Evolutionary conservation across 2,888 invertebrate species (phyloP).

Genomic region (Phalera bucephala): DNA sequence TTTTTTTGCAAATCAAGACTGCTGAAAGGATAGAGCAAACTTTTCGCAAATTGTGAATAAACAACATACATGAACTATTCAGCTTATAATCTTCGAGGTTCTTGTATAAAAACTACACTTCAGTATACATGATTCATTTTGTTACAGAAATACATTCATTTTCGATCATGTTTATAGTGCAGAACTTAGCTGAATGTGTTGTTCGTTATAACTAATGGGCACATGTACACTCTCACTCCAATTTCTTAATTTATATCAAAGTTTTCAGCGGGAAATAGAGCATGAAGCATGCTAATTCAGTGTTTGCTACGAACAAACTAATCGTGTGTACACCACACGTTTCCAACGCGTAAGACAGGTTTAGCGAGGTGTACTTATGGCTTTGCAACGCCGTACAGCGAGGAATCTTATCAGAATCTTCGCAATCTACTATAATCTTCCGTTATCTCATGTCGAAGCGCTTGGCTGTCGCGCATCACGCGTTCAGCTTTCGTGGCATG

Average conservation of each 20-base stretch:
- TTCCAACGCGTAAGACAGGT: slow-evolving; percentile 6
- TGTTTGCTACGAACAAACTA: slow-evolving; percentile 21
- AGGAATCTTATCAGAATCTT: slow-evolving; percentile 72
- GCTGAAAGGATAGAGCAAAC: neutral
- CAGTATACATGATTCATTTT: neutral
- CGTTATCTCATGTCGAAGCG: slow-evolving; percentile 63
- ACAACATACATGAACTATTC: too few relatives aligned
- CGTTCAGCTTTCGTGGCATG: slow-evolving; percentile 66
- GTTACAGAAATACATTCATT: slow-evolving; percentile 1
- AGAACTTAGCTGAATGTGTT: slow-evolving; percentile 29
- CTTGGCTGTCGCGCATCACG: slow-evolving; percentile 51
- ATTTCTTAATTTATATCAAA: slow-evolving; percentile 52
- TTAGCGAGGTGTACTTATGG: slow-evolving; percentile 20
- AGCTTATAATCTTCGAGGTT: too few relatives aligned
- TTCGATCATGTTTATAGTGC: slow-evolving; percentile 14
- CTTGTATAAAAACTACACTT: neutral
- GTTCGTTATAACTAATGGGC: slow-evolving; percentile 31
- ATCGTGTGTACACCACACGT: slow-evolving; percentile 6
- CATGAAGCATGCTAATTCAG: slow-evolving; percentile 46
- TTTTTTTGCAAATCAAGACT: neutral
- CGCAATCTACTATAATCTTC: slow-evolving; percentile 70
- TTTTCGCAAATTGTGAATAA: neutral
- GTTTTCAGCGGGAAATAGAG: slow-evolving; percentile 58
- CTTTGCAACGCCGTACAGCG: slow-evolving; percentile 28
- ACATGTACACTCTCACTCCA: slow-evolving; percentile 52